These are phyloP conservation scores for Phalloptychus januarius DNA, from an alignment of 2,797 vertebrate species.

Conservation along the genomic window DNA sequence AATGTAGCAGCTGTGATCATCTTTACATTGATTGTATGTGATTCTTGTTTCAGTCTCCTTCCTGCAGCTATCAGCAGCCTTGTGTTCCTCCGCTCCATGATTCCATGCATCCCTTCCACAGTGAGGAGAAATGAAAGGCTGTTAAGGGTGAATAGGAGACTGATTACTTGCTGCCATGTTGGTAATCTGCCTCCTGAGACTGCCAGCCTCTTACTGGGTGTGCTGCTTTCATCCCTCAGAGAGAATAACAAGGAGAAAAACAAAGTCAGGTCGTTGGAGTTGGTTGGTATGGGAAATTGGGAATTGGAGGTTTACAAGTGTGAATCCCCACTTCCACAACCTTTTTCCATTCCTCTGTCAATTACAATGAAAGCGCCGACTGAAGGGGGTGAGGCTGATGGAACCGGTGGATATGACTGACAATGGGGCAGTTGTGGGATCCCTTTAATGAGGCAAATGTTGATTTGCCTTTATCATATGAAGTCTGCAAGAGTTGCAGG, in stretches of 20 bases:
- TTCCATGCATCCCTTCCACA: background rate
- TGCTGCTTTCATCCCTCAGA: conserved; percentile 21
- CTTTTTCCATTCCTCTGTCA: conserved; percentile 18
- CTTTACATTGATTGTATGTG: conserved; percentile 4
- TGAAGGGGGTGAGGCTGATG: conserved; percentile 9
- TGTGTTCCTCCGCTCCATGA: background rate
- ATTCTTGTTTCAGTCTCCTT: background rate
- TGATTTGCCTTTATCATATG: background rate
- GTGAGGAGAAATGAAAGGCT: conserved; percentile 23
- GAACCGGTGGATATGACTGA: conserved; percentile 44
- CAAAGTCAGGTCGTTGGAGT: background rate
- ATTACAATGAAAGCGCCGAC: background rate
- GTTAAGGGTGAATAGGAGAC: conserved; percentile 29
- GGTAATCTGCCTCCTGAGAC: conserved; percentile 36
- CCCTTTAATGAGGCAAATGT: background rate
- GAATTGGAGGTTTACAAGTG: conserved; percentile 18
- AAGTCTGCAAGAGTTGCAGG: background rate
- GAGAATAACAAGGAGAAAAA: conserved; percentile 9
- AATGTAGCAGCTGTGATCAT: background rate
- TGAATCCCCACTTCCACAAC: conserved; percentile 24
- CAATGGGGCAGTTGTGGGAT: conserved; percentile 10
- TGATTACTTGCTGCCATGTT: conserved; percentile 42
- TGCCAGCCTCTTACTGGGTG: conserved; percentile 6
- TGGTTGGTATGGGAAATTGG: background rate
- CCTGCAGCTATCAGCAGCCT: background rate